phyloP scores from a whole-genome alignment of 35 echinoderm and acorn worm genomes.

The Hemicentrotus pulcherrimus region DNA sequence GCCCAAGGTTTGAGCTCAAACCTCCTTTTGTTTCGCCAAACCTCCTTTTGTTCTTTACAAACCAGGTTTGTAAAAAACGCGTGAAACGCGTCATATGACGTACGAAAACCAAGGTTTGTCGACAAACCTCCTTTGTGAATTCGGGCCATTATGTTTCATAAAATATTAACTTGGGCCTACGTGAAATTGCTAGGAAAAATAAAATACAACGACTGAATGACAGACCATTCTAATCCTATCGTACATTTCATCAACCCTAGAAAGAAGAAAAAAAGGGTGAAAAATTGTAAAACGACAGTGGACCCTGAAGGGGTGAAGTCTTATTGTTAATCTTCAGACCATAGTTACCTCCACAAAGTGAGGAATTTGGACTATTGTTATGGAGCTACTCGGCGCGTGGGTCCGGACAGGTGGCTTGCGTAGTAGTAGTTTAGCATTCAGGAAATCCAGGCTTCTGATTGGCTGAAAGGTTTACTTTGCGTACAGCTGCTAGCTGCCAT shows the following conservation, averaged over 20 bases:
- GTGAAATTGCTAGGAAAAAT: too few relatives aligned
- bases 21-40: too few relatives aligned
- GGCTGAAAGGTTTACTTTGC: constrained; percentile 26
- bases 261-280: too few relatives aligned
- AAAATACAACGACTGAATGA: not conserved
- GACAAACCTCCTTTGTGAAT: too few relatives aligned
- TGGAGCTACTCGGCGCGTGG: not conserved
- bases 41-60: too few relatives aligned
- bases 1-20: too few relatives aligned
- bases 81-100: too few relatives aligned
- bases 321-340: constrained; percentile 18
- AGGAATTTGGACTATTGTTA: constrained; percentile 44
- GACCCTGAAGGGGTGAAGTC: constrained; percentile 15
- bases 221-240: not conserved
- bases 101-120: too few relatives aligned
- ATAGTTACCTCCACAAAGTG: constrained; percentile 7
- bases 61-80: too few relatives aligned
- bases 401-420: not conserved
- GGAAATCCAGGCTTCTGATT: constrained; percentile 21
- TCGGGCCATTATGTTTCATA: too few relatives aligned
- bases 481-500: not conserved
- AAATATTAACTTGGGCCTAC: too few relatives aligned
- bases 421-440: not conserved
- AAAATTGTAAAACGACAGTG: not conserved
- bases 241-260: too few relatives aligned